Percentiles rank a stretch among this genome's conserved stretches.
phyloP scores from a whole-genome alignment of 2,797 vertebrate genomes.

The Nasua narica region DNA sequence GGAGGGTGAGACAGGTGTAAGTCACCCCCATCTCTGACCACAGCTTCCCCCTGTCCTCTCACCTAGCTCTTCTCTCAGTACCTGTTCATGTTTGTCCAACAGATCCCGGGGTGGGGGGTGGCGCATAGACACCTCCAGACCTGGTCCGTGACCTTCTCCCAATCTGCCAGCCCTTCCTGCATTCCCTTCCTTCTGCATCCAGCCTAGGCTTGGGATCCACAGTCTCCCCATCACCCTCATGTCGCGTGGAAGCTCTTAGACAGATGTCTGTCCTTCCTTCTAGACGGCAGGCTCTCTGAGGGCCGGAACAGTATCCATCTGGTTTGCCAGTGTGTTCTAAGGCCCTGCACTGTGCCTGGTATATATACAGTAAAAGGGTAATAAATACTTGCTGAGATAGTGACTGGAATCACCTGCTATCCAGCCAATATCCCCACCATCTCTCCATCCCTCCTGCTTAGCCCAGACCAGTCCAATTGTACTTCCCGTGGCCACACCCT shows the following conservation, averaged over 20 bases:
- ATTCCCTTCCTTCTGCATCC: neutral
- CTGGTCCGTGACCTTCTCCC: neutral
- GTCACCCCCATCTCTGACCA: neutral
- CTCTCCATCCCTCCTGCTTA: neutral
- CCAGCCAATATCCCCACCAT: neutral
- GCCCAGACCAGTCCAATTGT: neutral
- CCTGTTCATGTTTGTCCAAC: neutral
- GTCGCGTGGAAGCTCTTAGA: neutral
- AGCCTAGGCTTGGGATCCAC: neutral
- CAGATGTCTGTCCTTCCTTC: neutral
- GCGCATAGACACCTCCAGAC: neutral
- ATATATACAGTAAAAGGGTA: neutral
- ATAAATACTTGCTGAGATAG: neutral
- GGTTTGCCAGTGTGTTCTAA: neutral
- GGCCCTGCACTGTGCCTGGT: accelerated
- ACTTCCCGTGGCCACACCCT: neutral
- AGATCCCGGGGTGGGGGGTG: neutral
- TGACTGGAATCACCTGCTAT: neutral
- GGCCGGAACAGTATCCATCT: neutral
- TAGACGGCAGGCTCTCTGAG: neutral
- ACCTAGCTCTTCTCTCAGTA: neutral
- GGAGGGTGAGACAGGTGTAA: neutral
- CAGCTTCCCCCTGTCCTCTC: neutral
- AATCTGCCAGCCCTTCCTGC: neutral
- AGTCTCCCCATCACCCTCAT: neutral